Evolutionary conservation across 2,113 vertebrate genomes (phyloP), one percentile per base, ranked within the genome.

Genomic region (Seriola aureovittata): DNA sequence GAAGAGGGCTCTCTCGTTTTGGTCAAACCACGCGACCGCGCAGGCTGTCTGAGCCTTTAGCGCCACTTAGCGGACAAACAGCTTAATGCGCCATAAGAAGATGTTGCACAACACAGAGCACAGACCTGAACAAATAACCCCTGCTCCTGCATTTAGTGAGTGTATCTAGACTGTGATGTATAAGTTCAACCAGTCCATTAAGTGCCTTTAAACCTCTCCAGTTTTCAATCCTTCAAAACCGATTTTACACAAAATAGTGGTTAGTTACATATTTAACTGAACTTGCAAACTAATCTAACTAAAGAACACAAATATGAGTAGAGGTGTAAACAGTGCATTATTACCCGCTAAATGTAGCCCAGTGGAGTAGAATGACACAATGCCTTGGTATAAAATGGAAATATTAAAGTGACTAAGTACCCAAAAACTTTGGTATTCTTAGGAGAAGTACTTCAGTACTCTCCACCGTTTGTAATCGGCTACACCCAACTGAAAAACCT

Each of bases 11-110:
- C 29, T 29, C 29, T 2, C 29, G 1, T 1, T 0, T 16, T 32
- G 11, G 34, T n/a, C 5, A 34, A 58, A 65, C 72, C 81, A 89
- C 58, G 11, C 85, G 87, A 62, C 5, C 2, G 5, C 36, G 3
- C 5, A n/a, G 23, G 0, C 29, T 8, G 29, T 4, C 13, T 2
- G 8, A 3, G 1, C 44, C 36, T 19, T 40, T 55, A 67, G 80
- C 66, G 75, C 80, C 84, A 25, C 80, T 21, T 14, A 80, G 80
- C n/a, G 89, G 81, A 75, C 16, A 75, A n/a, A 48, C 0, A 2
- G 21, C 0, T 0, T 3, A 64, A 10, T 78, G 23, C 17, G 6
- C n/a, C 32, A 10, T 14, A 40, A 16, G 0, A 46, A 19, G 16
- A 0, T 7, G 17, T 29, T 29, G 29, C 29, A 29, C 29, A 29